Conservation (phyloP, 2,888 invertebrate species). For the Melangyna quadrimaculata region DNA sequence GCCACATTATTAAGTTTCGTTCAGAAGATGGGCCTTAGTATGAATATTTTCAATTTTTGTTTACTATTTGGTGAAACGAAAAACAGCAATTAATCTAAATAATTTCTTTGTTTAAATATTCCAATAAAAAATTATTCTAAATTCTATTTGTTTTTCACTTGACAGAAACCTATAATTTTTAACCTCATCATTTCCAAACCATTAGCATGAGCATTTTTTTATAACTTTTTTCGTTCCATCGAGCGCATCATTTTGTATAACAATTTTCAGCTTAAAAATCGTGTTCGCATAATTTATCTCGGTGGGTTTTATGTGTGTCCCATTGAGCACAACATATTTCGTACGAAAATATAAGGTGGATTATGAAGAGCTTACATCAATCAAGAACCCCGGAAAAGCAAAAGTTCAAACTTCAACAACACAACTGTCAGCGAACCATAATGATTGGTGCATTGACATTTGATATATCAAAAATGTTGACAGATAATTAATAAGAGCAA, state of each 20-base stretch:
- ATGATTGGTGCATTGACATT: conserved; percentile 21
- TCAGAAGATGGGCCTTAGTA: too few species aligned
- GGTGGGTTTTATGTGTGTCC: background rate
- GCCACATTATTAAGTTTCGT: too few species aligned
- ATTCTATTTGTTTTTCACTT: background rate
- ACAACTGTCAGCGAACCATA: background rate
- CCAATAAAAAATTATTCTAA: background rate
- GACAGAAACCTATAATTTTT: background rate
- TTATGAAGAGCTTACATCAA: background rate
- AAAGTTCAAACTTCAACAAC: background rate
- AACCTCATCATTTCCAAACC: conserved; percentile 19
- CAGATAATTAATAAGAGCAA: conserved; percentile 17
- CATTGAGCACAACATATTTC: background rate
- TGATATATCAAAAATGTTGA: conserved; percentile 25
- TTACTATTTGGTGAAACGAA: too few species aligned
- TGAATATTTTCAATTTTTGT: too few species aligned
- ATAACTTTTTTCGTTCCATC: background rate
- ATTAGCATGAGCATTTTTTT: background rate
- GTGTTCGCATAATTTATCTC: background rate
- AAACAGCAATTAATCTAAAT: too few species aligned
- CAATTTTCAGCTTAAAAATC: conserved; percentile 25
- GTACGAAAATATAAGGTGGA: background rate
- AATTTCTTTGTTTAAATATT: background rate
- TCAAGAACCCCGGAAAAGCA: background rate
- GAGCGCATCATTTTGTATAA: background rate